phyloP scores from a whole-genome alignment of 2,113 vertebrate genomes.

The Lophura nycthemera region DNA sequence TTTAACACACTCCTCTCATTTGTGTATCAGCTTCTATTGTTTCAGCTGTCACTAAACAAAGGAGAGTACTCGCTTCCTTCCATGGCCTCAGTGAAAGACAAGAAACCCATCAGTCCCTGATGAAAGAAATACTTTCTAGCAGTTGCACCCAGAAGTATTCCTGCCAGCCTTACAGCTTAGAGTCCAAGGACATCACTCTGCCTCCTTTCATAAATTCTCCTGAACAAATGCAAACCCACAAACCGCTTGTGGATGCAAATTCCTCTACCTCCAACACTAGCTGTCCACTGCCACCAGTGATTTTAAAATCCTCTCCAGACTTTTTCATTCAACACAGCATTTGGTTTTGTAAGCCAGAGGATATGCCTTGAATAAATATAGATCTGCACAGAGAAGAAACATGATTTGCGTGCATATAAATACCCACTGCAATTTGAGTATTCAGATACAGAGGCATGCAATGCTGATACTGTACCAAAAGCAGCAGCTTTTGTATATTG shows the following conservation, averaged over 20 bases:
- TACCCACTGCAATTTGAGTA: accelerated
- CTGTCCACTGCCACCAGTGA: not conserved
- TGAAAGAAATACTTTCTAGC: not conserved
- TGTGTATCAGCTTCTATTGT: not conserved
- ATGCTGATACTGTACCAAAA: not conserved
- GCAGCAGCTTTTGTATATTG: not conserved
- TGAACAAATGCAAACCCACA: not conserved
- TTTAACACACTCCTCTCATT: not conserved
- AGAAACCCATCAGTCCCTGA: not conserved
- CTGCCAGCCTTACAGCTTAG: not conserved
- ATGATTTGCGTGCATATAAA: not conserved
- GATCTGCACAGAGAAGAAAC: not conserved
- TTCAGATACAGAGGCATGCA: not conserved
- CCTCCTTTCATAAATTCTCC: not conserved
- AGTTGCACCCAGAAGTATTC: not conserved
- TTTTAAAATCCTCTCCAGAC: not conserved
- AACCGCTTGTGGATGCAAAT: not conserved
- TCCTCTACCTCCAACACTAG: not conserved
- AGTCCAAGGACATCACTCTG: not conserved
- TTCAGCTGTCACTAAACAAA: not conserved
- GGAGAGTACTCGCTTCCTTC: not conserved
- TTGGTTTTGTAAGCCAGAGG: not conserved
- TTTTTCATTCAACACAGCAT: not conserved
- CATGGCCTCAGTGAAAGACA: not conserved
- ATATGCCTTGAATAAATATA: not conserved